Base-by-base conservation (phyloP, 2,888 invertebrate species). In the Mythimna lalbum region DNA sequence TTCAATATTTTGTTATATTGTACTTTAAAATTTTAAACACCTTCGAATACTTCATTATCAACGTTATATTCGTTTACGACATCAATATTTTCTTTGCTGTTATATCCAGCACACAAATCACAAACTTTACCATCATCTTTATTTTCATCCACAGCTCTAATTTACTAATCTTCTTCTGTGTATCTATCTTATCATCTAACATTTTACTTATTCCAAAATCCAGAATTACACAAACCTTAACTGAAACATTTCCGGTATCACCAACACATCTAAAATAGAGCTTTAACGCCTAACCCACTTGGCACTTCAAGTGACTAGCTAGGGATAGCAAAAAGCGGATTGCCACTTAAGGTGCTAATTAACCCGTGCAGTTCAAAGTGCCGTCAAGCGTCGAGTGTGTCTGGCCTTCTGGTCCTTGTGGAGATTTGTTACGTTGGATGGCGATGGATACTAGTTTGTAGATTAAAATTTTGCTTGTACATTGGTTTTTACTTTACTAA, bases 331-430 rank as follows among this genome's bases (percentile, higher is more conserved):
- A 82, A 84, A 83, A 86, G 78, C 81, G 69, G 76, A 83, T 80
- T 83, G 74, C 78, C 77, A 80, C 80, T 84, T 84, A 57, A 69
- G 64, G 75, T 80, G 75, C 69, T 86, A 86, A 86, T 86, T 82
- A 86, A 74, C 85, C 73, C 75, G 81, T 76, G 69, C 76, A 75
- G 76, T 72, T 70, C 69, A 81, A 84, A 84, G 81, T 84, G 76
- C 79, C 73, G 82, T 73, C 74, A 72, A 66, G 77, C 65, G 80
- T 82, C 72, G 73, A 86, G 84, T 73, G 73, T 70, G 86, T 84
- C 86, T 84, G 74, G 86, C 65, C 77, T 76, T 73, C 66, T 57
- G 77, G 65, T 60, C 65, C 64, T 72, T 43, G 31, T 39, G 63
- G 67, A 67, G 61, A 73, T 83, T 73, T 77, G 80, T 69, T 55